A percentile compares a stretch with the other conserved stretches of the same genome.
Conservation (phyloP, 2,113 vertebrate species). For the Entosphenus tridentatus region DNA sequence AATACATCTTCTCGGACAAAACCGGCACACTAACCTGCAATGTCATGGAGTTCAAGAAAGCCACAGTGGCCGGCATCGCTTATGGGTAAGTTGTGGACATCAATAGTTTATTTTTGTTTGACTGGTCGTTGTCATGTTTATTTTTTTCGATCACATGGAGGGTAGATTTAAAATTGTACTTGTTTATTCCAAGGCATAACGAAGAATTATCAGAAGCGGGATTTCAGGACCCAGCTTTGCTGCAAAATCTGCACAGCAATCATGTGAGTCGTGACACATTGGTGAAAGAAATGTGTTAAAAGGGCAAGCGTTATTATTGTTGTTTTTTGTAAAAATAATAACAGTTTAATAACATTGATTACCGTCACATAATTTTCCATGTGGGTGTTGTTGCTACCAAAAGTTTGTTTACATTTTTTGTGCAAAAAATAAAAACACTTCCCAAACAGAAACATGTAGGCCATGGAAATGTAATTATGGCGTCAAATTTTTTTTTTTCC, state of each 20-base stretch:
- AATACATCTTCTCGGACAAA: constrained; percentile 99
- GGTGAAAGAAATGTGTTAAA: background rate
- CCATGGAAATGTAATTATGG: too few relatives aligned
- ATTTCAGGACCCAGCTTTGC: constrained; percentile 61
- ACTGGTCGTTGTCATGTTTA: constrained; percentile 13
- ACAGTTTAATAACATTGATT: background rate
- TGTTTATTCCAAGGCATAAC: constrained; percentile 35
- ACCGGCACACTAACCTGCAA: constrained; percentile 97
- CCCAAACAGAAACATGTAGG: too few relatives aligned
- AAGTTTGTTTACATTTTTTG: too few relatives aligned
- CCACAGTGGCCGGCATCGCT: constrained; percentile 69
- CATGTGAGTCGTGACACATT: constrained; percentile 44
- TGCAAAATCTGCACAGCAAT: constrained; percentile 88
- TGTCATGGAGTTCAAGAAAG: constrained; percentile 98
- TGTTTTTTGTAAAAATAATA: constrained; percentile 6
- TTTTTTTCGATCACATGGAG: background rate
- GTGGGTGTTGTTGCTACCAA: too few relatives aligned
- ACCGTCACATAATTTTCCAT: too few relatives aligned
- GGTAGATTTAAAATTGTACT: background rate
- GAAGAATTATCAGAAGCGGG: constrained; percentile 43
- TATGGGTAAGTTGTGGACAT: constrained; percentile 46
- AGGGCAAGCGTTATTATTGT: background rate
- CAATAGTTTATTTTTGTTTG: constrained; percentile 15
- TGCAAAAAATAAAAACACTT: too few relatives aligned
- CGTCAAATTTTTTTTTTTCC: background rate